Conservation (phyloP, 2,888 invertebrate genomes). For the Hypsopygia costalis region DNA sequence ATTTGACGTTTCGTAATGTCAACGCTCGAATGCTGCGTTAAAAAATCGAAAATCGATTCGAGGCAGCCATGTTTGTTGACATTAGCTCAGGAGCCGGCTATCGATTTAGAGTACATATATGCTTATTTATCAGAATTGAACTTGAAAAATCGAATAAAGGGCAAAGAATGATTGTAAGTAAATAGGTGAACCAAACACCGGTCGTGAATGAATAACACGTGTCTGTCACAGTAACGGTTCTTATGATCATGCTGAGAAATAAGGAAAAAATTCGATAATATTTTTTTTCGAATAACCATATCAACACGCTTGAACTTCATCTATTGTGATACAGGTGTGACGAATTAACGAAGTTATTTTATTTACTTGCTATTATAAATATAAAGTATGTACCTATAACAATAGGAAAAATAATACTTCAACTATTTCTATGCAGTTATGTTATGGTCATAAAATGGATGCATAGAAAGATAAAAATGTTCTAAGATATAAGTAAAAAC, state of each 20-base stretch:
- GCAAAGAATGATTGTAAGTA: slow-evolving; percentile 37
- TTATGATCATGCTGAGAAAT: slow-evolving; percentile 22
- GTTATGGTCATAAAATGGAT: slow-evolving; percentile 2
- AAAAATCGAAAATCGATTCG: no score
- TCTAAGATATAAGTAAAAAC: no score
- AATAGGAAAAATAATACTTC: not conserved
- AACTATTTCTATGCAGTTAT: slow-evolving; percentile 3
- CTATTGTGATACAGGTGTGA: no score
- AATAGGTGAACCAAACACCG: slow-evolving; percentile 37
- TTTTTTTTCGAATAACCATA: no score
- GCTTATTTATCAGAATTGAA: no score
- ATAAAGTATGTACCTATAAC: no score
- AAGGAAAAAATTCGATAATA: slow-evolving; percentile 14
- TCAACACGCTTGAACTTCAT: no score
- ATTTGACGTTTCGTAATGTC: not conserved
- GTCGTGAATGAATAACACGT: slow-evolving; percentile 44
- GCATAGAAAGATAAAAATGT: not conserved
- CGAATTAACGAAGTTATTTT: no score
- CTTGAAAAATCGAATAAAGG: slow-evolving; percentile 12
- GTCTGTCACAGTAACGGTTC: slow-evolving; percentile 41
- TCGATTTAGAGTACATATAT: no score
- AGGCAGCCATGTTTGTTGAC: not conserved
- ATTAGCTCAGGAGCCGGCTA: not conserved
- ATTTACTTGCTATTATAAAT: no score
- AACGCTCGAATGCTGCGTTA: not conserved